Percentiles rank a stretch among this genome's conserved stretches.
These are phyloP conservation scores for Mercenaria mercenaria DNA, from an alignment of 1,140 invertebrate species.

Conservation along the genomic window DNA sequence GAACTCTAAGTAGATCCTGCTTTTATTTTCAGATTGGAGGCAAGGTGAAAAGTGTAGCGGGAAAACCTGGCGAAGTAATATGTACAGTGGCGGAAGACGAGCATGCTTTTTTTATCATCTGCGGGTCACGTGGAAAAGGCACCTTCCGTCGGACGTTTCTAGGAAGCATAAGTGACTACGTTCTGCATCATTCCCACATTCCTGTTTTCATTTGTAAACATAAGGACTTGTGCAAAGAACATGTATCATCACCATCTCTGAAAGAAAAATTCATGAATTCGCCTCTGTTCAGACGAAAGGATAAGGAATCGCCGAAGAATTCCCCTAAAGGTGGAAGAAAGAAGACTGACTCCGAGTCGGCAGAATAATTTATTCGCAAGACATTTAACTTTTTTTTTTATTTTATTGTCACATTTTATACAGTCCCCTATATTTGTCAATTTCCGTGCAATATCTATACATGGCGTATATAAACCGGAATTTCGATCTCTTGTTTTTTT, in stretches of 20 bases:
- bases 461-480: too few relatives aligned
- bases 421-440: background rate
- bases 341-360: conserved; percentile 28
- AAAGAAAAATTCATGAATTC: conserved; percentile 59
- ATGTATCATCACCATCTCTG: conserved; percentile 27
- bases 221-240: conserved; percentile 50
- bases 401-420: background rate
- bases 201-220: conserved; percentile 71
- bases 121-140: conserved; percentile 75
- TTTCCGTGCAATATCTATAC: background rate
- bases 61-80: conserved; percentile 72
- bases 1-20: too few relatives aligned
- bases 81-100: conserved; percentile 72
- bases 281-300: conserved; percentile 51
- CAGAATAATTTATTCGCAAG: background rate
- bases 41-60: conserved; percentile 70
- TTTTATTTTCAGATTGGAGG: conserved; percentile 59
- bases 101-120: conserved; percentile 72
- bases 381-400: background rate
- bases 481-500: too few relatives aligned
- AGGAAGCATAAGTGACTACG: conserved; percentile 78
- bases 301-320: conserved; percentile 50
- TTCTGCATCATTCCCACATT: conserved; percentile 75
- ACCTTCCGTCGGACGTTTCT: conserved; percentile 74
- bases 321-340: conserved; percentile 25